phyloP scores from a whole-genome alignment of 2,797 vertebrate species.

The Pelochelys cantorii region DNA sequence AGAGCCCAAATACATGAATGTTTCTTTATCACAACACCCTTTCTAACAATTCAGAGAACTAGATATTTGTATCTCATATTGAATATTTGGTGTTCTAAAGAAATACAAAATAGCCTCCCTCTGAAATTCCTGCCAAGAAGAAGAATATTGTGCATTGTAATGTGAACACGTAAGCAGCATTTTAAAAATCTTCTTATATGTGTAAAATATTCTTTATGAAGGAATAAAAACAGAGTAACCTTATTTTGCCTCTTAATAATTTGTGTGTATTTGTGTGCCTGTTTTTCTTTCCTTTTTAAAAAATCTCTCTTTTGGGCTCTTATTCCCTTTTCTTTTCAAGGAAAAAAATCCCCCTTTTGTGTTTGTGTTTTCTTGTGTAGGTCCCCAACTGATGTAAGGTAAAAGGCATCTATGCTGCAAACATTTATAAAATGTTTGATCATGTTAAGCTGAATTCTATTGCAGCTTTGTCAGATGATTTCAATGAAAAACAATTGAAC shows the following conservation, averaged over 20 bases:
- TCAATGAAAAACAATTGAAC: neutral
- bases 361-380: neutral
- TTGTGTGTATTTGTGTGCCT: neutral
- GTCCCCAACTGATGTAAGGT: neutral
- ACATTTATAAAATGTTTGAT: neutral
- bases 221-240: neutral
- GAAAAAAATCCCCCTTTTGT: neutral
- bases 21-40: neutral
- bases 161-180: neutral
- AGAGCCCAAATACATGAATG: neutral
- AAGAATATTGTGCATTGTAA: neutral
- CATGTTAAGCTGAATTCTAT: neutral
- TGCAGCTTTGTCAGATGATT: neutral
- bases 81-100: neutral
- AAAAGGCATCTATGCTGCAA: neutral
- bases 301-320: neutral
- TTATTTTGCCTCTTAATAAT: neutral
- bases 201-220: neutral
- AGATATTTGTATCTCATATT: neutral
- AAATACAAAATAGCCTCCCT: neutral
- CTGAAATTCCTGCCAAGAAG: neutral
- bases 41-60: neutral
- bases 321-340: neutral
- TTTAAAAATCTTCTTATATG: neutral
- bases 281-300: neutral